These are phyloP conservation scores for Mirza zaza DNA, from an alignment of 2,113 vertebrate species.

Conservation along the genomic window DNA sequence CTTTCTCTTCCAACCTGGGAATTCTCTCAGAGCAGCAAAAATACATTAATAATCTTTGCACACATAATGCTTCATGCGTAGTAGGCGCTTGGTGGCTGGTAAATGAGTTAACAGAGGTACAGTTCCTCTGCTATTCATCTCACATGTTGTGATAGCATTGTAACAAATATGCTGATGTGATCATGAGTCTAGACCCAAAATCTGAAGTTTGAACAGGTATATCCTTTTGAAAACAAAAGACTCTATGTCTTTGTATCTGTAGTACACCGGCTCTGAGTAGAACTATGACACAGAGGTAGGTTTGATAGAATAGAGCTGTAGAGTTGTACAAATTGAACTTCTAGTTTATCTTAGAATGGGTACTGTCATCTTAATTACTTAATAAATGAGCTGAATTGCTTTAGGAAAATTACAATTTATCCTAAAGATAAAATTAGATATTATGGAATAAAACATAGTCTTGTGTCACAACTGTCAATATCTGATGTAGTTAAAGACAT, in stretches of 20 bases:
- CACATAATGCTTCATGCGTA: background rate
- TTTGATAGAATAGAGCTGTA: background rate
- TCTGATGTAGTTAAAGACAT: background rate
- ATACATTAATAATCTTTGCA: background rate
- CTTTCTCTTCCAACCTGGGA: background rate
- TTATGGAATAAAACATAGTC: background rate
- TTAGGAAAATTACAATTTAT: constrained; percentile 20
- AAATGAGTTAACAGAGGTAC: background rate
- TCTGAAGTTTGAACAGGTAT: background rate
- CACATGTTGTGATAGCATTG: background rate
- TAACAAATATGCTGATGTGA: background rate
- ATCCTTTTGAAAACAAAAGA: background rate
- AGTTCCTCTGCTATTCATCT: background rate
- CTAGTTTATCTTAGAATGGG: background rate
- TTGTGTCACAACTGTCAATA: background rate
- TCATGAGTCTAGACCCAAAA: background rate
- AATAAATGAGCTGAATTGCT: background rate
- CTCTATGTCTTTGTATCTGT: background rate
- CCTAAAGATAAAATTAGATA: constrained; percentile 13
- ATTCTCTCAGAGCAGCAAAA: background rate
- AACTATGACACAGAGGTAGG: background rate
- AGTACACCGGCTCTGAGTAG: background rate
- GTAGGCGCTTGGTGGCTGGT: background rate
- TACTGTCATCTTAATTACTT: background rate
- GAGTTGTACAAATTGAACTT: background rate